phyloP scores from a whole-genome alignment of 1,140 invertebrate species.

The Patella vulgata region DNA sequence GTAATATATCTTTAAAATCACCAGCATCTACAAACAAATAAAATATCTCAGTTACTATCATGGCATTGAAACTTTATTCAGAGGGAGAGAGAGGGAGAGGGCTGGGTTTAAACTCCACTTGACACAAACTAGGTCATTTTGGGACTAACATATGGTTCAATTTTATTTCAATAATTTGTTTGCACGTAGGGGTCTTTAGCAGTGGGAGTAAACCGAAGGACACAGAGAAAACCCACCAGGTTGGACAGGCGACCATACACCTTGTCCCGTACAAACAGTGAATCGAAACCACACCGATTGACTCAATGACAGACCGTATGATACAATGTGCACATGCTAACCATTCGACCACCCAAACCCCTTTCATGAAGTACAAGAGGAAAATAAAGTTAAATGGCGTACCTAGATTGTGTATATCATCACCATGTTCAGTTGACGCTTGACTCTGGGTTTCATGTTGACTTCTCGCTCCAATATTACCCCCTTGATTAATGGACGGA shows the following conservation, averaged over 20 bases:
- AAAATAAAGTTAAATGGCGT: neutral
- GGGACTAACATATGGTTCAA: too few species aligned
- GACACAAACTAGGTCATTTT: neutral
- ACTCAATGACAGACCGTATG: too few species aligned
- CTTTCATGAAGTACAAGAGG: neutral
- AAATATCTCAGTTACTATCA: too few species aligned
- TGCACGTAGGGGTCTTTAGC: too few species aligned
- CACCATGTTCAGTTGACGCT: slow-evolving; percentile 1
- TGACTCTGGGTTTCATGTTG: neutral
- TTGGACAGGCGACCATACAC: too few species aligned
- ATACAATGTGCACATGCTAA: too few species aligned
- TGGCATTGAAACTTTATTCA: neutral
- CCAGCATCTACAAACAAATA: slow-evolving; percentile 69
- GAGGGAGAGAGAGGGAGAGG: slow-evolving; percentile 19
- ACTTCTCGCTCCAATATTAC: neutral
- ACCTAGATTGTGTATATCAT: slow-evolving; percentile 16
- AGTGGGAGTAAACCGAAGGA: too few species aligned
- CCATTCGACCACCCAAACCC: neutral
- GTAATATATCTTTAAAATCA: slow-evolving; percentile 76
- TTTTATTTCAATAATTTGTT: too few species aligned
- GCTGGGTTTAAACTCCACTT: slow-evolving; percentile 10
- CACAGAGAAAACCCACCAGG: too few species aligned
- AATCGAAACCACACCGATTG: too few species aligned
- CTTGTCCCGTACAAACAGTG: too few species aligned
- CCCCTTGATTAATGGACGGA: neutral